phyloP scores from a whole-genome alignment of 2,888 invertebrate species.

The Mongoloraphidia duomilia region DNA sequence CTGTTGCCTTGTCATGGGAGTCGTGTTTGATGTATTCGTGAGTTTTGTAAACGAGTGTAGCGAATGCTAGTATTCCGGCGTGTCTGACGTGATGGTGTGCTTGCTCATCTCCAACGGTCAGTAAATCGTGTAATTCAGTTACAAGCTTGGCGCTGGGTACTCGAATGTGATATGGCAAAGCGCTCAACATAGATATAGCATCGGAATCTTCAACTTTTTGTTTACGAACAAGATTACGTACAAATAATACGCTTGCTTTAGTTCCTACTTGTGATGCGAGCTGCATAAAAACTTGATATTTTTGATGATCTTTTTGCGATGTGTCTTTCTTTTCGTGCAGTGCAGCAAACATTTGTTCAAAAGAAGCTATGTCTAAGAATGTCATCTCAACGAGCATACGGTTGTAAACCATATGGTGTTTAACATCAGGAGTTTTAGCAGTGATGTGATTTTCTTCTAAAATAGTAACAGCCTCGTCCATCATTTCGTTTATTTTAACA shows the following conservation, averaged over 20 bases:
- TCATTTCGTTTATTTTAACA: conserved; percentile 20
- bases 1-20: conserved; percentile 7
- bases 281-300: conserved; percentile 26
- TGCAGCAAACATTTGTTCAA: conserved; percentile 21
- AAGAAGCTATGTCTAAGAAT: conserved; percentile 21
- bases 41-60: conserved; percentile 28
- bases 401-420: conserved; percentile 24
- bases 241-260: conserved; percentile 26
- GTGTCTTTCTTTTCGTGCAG: conserved; percentile 13
- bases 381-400: conserved; percentile 22
- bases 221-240: conserved; percentile 25
- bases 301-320: conserved; percentile 11
- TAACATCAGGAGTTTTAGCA: conserved; percentile 21
- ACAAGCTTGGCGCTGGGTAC: conserved; percentile 27
- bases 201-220: conserved; percentile 21
- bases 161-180: conserved; percentile 29
- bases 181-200: conserved; percentile 25
- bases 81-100: conserved; percentile 20
- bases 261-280: conserved; percentile 34
- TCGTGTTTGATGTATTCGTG: conserved; percentile 12
- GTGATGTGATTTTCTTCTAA: conserved; percentile 25
- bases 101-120: conserved; percentile 17
- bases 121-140: conserved; percentile 23
- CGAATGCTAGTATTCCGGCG: conserved; percentile 30
- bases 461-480: conserved; percentile 24